Percentiles rank a stretch among this genome's conserved stretches.
Evolutionary conservation across 2,888 invertebrate species (phyloP).

Genomic region (Pollenia griseotomentosa): DNA sequence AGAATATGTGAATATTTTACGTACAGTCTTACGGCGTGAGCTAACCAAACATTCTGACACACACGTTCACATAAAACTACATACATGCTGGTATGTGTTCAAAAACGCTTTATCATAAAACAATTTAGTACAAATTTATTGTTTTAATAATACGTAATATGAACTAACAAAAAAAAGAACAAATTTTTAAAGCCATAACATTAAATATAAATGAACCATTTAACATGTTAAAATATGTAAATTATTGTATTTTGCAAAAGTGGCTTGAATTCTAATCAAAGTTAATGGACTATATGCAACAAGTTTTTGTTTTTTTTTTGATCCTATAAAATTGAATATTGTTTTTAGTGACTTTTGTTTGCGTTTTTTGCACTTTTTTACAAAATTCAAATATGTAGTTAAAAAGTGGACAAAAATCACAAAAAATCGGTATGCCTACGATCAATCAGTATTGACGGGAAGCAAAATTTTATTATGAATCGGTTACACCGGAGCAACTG

Average conservation of each 20-base stretch:
- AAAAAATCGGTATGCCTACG: too few relatives aligned
- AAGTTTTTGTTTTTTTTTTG: neutral
- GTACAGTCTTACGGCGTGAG: neutral
- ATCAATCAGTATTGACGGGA: too few relatives aligned
- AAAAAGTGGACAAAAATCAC: too few relatives aligned
- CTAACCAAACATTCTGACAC: neutral
- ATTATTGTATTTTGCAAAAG: slow-evolving; percentile 7
- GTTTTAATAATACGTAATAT: neutral
- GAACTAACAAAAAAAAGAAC: neutral
- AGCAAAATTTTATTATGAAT: too few relatives aligned
- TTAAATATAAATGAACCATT: slow-evolving; percentile 24
- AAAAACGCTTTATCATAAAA: neutral
- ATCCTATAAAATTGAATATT: neutral
- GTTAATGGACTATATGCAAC: slow-evolving; percentile 12
- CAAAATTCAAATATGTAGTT: too few relatives aligned
- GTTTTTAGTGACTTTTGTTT: too few relatives aligned
- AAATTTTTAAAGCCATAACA: slow-evolving; percentile 29
- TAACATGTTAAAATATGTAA: slow-evolving; percentile 23
- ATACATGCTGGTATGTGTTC: neutral
- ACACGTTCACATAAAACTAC: too few relatives aligned
- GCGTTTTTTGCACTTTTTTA: too few relatives aligned
- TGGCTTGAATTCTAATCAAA: slow-evolving; percentile 14
- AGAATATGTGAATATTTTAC: slow-evolving; percentile 15
- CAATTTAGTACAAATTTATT: slow-evolving; percentile 26
- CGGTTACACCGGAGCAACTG: too few relatives aligned